A percentile compares a stretch with the other conserved stretches of the same genome.
Evolutionary conservation across 2,888 invertebrate species (phyloP).

Genomic region (Machimus rusticus): DNA sequence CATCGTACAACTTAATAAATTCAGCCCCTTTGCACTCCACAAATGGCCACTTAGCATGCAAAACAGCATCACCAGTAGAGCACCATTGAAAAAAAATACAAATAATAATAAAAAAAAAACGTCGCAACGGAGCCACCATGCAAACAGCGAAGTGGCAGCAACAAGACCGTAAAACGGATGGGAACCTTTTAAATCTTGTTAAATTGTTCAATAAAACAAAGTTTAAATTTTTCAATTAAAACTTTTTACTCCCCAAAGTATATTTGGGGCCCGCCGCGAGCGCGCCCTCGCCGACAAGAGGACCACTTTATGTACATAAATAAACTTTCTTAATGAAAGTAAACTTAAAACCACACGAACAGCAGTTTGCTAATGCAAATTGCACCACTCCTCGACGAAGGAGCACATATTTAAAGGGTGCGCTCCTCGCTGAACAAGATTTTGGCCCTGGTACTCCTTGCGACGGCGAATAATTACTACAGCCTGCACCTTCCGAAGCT

Average conservation of each 20-base stretch:
- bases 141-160: neutral
- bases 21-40: conserved; percentile 32
- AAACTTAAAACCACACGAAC: conserved; percentile 46
- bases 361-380: conserved; percentile 47
- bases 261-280: neutral
- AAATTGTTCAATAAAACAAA: conserved; percentile 51
- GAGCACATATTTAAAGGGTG: conserved; percentile 30
- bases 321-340: conserved; percentile 46
- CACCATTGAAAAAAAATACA: neutral
- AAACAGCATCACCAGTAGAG: neutral
- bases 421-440: conserved; percentile 19
- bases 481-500: conserved; percentile 10
- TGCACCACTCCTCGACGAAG: conserved; percentile 27
- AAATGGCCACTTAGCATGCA: neutral
- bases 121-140: neutral
- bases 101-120: neutral
- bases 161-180: conserved; percentile 38
- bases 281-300: neutral
- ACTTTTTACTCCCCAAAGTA: conserved; percentile 52
- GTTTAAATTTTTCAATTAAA: conserved; percentile 58
- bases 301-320: conserved; percentile 27
- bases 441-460: neutral
- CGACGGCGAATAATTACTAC: neutral
- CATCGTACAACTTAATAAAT: conserved; percentile 22
- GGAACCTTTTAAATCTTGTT: conserved; percentile 50